These are phyloP conservation scores for Notospermus geniculatus DNA, from an alignment of 1,140 invertebrate genomes.

Conservation along the genomic window DNA sequence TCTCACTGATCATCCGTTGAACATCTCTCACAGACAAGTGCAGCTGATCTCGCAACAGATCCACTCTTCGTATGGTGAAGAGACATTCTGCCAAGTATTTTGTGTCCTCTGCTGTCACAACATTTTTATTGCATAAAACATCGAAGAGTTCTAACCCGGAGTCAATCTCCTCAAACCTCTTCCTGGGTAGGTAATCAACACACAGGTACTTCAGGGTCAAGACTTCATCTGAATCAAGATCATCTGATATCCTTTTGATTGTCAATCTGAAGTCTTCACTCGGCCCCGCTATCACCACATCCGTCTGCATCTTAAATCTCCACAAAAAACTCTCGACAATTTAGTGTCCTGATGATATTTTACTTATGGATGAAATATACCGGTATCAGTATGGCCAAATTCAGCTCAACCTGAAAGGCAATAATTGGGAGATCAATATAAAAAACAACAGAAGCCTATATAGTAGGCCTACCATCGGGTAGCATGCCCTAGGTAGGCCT, in stretches of 20 bases:
- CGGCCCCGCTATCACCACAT: no score
- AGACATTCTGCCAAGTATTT: conserved; percentile 16
- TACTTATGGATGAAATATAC: no score
- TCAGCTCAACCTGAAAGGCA: no score
- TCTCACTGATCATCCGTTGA: neutral
- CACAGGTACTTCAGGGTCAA: conserved; percentile 22
- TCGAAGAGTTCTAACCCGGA: conserved; percentile 11
- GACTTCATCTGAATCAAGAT: neutral
- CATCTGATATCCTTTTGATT: neutral
- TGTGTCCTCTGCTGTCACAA: neutral
- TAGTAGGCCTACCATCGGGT: no score
- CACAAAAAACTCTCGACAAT: no score
- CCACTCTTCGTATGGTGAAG: conserved; percentile 12
- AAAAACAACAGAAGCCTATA: no score
- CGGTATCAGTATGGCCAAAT: no score
- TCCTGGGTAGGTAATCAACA: conserved; percentile 9
- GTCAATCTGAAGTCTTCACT: conserved; percentile 1
- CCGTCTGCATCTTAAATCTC: neutral
- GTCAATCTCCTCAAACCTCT: conserved; percentile 13
- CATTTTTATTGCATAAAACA: conserved; percentile 1
- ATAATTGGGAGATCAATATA: no score
- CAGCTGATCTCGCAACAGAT: conserved; percentile 12
- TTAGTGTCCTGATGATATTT: no score
- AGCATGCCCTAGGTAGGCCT: no score
- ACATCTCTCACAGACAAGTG: conserved; percentile 10